Evolutionary conservation across 2,797 vertebrate species (phyloP), one percentile per base, ranked within the genome.

Genomic region (Schizothorax lantsangensis): DNA sequence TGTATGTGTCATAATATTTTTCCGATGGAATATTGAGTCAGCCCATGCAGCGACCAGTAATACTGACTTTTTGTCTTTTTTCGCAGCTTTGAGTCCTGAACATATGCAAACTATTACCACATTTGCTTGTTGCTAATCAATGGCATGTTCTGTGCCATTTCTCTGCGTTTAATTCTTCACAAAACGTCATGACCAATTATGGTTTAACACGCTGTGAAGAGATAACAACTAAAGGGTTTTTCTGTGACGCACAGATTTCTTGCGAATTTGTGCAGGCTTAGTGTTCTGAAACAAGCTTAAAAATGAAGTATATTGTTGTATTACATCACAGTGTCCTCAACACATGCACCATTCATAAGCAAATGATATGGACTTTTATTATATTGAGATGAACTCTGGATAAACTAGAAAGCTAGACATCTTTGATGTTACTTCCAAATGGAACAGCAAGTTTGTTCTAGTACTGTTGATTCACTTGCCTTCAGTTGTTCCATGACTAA

Each of bases 321-420:
- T 10, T 47, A 81, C 40, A 66, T 81, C 79, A 62, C 57, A 43
- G 23, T 30, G 23, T 79, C 40, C 43, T 21, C 21, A 62, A 33
- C 79, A 80, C 40, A 33, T 21, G 9, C 8, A 45, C 15, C n/a
- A 66, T 80, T 66, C 40, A 66, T 21, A 11, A 74, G 38, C 1
- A 10, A 21, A 40, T 26, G 12, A 66, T 68, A 33, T 45, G 26
- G 59, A 66, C n/a, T 49, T 81, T 68, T 23, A 47, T 21, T 47
- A 10, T 49, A 33, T 49, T 68, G 2, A 47, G 79, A 68, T 68
- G 54, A 81, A 68, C 79, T 68, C 26, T 47, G 79, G 79, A 81
- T 66, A 47, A 66, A 81, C 59, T 81, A 81, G 40, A 12, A 64
- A 64, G 40, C 5, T 3, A 45, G 9, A 33, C 8, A 14, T 49